Percentiles rank a stretch among this genome's conserved stretches.
These are phyloP conservation scores for Spisula solida DNA, from an alignment of 2,888 invertebrate genomes.

Conservation along the genomic window DNA sequence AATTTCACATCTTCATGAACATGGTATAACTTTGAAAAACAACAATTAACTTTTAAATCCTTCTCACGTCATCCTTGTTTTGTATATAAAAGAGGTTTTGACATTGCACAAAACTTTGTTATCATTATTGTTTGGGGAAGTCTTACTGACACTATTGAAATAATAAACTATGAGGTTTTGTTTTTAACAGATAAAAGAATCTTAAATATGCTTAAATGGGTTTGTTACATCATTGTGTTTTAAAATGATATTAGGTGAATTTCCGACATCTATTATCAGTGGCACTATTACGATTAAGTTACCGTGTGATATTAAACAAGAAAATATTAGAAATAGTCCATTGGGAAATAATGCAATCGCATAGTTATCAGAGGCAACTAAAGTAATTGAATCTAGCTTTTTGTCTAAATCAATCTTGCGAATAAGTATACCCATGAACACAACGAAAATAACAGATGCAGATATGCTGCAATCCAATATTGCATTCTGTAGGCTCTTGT, in stretches of 20 bases:
- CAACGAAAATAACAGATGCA: neutral
- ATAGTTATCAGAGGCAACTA: neutral
- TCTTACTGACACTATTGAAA: no score
- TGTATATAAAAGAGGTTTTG: no score
- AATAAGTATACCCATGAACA: neutral
- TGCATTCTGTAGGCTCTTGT: no score
- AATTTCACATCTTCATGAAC: no score
- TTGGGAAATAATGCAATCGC: neutral
- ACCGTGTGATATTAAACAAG: neutral
- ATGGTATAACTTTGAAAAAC: no score
- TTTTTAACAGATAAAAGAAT: neutral
- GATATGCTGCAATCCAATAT: no score
- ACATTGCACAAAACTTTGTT: no score
- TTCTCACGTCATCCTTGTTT: no score
- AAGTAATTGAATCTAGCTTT: neutral
- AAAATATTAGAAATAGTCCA: neutral
- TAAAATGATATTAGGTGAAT: conserved; percentile 8
- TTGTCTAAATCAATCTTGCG: neutral
- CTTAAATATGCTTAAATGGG: neutral
- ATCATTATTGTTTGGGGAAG: no score
- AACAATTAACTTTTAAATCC: no score
- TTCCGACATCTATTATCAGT: neutral
- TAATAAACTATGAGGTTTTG: no score
- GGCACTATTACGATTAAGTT: neutral
- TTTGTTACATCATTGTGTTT: neutral